Percentiles rank a stretch among this genome's conserved stretches.
Evolutionary conservation across 2,888 invertebrate genomes (phyloP).

Genomic region (Eurytoma californica): DNA sequence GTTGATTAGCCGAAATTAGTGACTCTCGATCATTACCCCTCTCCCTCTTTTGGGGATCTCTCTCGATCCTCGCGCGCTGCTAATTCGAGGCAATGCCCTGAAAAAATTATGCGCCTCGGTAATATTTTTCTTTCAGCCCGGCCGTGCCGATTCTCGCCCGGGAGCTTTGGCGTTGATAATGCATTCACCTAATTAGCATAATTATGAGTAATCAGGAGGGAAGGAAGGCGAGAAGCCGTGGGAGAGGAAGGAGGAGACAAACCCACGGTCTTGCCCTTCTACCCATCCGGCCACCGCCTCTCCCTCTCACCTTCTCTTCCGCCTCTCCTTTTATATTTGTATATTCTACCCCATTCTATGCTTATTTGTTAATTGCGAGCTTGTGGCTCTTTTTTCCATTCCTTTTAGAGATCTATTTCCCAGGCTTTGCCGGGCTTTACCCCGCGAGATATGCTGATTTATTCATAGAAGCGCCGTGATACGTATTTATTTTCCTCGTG

Average conservation of each 20-base stretch:
- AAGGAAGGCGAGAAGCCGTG: slow-evolving; percentile 28
- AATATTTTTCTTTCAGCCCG: too few relatives aligned
- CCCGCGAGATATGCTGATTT: not conserved
- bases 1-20: too few relatives aligned
- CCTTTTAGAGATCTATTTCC: slow-evolving; percentile 4
- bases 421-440: not conserved
- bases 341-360: slow-evolving; percentile 36
- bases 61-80: too few relatives aligned
- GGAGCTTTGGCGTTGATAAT: slow-evolving; percentile 48
- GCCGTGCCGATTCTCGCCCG: too few relatives aligned
- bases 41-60: too few relatives aligned
- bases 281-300: not conserved
- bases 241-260: slow-evolving; percentile 23
- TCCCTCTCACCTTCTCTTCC: not conserved
- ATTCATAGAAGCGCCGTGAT: slow-evolving; percentile 1
- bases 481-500: not conserved
- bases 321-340: not conserved
- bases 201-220: slow-evolving; percentile 54
- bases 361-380: slow-evolving; percentile 44
- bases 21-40: too few relatives aligned
- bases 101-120: too few relatives aligned
- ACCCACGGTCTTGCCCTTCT: slow-evolving; percentile 24
- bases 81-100: too few relatives aligned
- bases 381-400: not conserved
- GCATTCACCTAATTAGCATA: slow-evolving; percentile 52